Conservation (phyloP, 1,140 invertebrate genomes). For the Metaphire vulgaris region DNA sequence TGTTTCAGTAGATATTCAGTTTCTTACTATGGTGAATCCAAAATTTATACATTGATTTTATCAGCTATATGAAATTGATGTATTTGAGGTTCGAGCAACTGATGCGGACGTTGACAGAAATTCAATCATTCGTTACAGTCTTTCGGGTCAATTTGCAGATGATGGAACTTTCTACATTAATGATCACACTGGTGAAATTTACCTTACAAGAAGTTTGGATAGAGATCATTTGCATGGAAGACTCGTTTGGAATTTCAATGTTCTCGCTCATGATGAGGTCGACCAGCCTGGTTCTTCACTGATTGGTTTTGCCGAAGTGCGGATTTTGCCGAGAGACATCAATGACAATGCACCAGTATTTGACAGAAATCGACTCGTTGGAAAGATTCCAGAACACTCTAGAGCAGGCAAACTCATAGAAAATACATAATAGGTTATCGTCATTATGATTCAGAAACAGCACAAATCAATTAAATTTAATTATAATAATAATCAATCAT, state of each 20-base stretch:
- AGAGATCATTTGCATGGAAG: constrained; percentile 22
- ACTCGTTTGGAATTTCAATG: constrained; percentile 31
- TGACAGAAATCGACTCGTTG: constrained; percentile 54
- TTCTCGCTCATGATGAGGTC: constrained; percentile 29
- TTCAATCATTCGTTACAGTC: constrained; percentile 22
- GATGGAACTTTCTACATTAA: constrained; percentile 29
- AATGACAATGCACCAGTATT: constrained; percentile 98
- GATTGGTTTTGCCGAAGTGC: constrained; percentile 29
- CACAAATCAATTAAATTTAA: background rate
- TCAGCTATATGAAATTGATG: constrained; percentile 16
- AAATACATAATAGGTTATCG: background rate
- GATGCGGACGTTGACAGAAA: constrained; percentile 30
- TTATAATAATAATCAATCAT: background rate
- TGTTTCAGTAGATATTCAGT: background rate
- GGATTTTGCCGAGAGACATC: constrained; percentile 72
- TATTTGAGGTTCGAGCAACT: constrained; percentile 27
- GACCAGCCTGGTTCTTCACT: constrained; percentile 53
- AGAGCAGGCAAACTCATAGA: constrained; percentile 32
- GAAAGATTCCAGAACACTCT: constrained; percentile 42
- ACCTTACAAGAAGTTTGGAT: constrained; percentile 20
- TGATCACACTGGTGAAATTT: constrained; percentile 23
- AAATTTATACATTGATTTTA: no score
- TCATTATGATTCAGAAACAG: background rate
- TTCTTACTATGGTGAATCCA: no score
- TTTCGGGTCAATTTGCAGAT: constrained; percentile 32